These are phyloP conservation scores for Eristalis arbustorum DNA, from an alignment of 2,888 invertebrate species.

Conservation along the genomic window DNA sequence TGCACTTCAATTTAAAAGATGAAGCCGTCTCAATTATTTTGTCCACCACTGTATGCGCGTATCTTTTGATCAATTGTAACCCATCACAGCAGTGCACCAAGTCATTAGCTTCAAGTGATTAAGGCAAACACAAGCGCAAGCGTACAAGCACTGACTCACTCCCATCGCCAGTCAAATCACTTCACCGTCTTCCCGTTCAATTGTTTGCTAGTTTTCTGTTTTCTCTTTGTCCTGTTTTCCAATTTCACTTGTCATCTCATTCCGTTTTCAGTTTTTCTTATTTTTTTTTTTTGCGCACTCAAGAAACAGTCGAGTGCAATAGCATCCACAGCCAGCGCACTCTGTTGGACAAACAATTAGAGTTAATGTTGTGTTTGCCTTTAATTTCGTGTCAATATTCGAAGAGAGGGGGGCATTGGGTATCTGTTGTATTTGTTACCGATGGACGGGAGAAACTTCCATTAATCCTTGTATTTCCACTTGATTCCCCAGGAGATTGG, in stretches of 20 bases:
- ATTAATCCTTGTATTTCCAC: conserved; percentile 58
- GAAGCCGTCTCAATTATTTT: too few species aligned
- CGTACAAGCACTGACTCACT: conserved; percentile 3
- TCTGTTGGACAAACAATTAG: conserved; percentile 65
- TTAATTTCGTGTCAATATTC: conserved; percentile 64
- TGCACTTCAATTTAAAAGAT: too few species aligned
- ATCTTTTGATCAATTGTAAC: background rate
- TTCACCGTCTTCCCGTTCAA: conserved; percentile 4
- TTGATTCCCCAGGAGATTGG: conserved; percentile 50
- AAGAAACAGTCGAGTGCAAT: conserved; percentile 49
- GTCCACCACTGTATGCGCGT: background rate
- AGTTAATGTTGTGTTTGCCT: conserved; percentile 63
- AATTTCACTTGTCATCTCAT: conserved; percentile 29
- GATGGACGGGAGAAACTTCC: conserved; percentile 17
- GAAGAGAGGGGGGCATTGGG: conserved; percentile 10
- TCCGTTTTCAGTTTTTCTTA: conserved; percentile 3
- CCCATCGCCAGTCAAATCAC: background rate
- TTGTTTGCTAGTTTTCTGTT: conserved; percentile 29
- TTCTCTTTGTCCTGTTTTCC: background rate
- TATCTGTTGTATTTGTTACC: background rate
- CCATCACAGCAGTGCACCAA: background rate
- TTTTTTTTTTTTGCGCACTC: conserved; percentile 23
- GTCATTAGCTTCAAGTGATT: conserved; percentile 15
- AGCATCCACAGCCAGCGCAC: conserved; percentile 45
- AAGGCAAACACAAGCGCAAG: conserved; percentile 33